Percentiles rank a stretch among this genome's conserved stretches.
Evolutionary conservation across 2,113 vertebrate genomes (phyloP).

Genomic region (Argyrosomus japonicus): DNA sequence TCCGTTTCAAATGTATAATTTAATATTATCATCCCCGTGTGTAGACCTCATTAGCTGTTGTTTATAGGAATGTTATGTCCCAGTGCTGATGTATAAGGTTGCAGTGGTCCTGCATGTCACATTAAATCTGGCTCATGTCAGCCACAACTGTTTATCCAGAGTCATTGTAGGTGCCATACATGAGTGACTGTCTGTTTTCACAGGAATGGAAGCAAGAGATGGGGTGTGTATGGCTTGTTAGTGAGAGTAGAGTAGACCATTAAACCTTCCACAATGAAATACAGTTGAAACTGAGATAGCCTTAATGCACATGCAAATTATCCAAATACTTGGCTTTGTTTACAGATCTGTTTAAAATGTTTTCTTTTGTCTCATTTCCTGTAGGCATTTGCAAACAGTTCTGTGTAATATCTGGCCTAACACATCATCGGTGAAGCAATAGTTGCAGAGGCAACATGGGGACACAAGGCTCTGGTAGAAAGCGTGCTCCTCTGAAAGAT

Average conservation of each 20-base stretch:
- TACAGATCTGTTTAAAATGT: slow-evolving; percentile 2
- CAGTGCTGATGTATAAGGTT: slow-evolving; percentile 2
- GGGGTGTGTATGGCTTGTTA: slow-evolving; percentile 18
- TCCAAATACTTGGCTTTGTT: slow-evolving; percentile 19
- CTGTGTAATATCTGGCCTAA: slow-evolving; percentile 13
- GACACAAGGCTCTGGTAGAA: slow-evolving; percentile 96
- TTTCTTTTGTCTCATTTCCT: not conserved
- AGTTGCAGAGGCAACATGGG: slow-evolving; percentile 87
- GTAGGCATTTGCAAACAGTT: slow-evolving; percentile 37
- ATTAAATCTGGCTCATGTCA: slow-evolving; percentile 61
- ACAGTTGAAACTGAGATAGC: slow-evolving; percentile 11
- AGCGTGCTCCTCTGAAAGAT: slow-evolving; percentile 95
- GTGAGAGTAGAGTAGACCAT: not conserved
- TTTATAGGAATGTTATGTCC: not conserved
- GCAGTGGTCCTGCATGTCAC: slow-evolving; percentile 24
- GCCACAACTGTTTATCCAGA: slow-evolving; percentile 62
- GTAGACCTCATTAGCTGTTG: not conserved
- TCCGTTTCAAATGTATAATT: not conserved
- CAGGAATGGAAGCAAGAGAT: slow-evolving; percentile 32
- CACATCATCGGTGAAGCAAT: slow-evolving; percentile 46
- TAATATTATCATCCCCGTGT: not conserved
- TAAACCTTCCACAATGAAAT: slow-evolving; percentile 11
- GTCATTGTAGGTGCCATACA: slow-evolving; percentile 48
- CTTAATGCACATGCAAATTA: not conserved
- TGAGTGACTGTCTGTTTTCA: slow-evolving; percentile 54